Conservation (phyloP, 2,797 vertebrate species). For the Fringilla coelebs region DNA sequence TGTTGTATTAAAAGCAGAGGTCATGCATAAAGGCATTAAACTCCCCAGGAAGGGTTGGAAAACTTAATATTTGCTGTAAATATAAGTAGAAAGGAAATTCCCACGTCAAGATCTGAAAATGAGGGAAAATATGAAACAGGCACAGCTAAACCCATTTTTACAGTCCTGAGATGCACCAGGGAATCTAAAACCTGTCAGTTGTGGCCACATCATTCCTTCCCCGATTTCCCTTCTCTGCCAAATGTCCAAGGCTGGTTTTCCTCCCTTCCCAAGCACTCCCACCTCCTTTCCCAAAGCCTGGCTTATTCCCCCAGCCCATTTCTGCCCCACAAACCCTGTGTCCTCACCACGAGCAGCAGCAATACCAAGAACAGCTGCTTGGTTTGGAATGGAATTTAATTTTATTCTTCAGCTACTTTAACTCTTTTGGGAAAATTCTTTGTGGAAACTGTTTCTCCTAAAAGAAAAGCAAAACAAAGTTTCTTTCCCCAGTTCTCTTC, state of each 20-base stretch:
- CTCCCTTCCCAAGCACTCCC: background rate
- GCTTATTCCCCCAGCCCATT: background rate
- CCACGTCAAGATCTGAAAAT: background rate
- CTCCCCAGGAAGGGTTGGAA: background rate
- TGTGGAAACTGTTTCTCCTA: background rate
- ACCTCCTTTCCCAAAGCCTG: background rate
- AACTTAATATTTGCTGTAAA: background rate
- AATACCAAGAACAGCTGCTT: background rate
- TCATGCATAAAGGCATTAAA: fast-evolving
- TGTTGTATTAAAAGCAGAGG: background rate
- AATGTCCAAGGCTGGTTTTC: background rate
- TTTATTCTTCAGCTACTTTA: background rate
- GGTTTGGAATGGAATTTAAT: background rate
- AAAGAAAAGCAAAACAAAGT: background rate
- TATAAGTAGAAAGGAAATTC: background rate
- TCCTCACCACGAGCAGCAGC: background rate
- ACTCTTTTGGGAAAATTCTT: background rate
- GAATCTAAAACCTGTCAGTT: background rate
- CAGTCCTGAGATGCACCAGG: background rate
- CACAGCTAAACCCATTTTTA: background rate
- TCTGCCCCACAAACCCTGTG: background rate
- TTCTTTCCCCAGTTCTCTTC: background rate
- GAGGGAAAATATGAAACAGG: background rate
- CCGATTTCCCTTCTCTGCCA: background rate
- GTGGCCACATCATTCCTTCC: background rate